Conservation (phyloP, 2,797 vertebrate species). For the Zenarchopterus dispar region DNA sequence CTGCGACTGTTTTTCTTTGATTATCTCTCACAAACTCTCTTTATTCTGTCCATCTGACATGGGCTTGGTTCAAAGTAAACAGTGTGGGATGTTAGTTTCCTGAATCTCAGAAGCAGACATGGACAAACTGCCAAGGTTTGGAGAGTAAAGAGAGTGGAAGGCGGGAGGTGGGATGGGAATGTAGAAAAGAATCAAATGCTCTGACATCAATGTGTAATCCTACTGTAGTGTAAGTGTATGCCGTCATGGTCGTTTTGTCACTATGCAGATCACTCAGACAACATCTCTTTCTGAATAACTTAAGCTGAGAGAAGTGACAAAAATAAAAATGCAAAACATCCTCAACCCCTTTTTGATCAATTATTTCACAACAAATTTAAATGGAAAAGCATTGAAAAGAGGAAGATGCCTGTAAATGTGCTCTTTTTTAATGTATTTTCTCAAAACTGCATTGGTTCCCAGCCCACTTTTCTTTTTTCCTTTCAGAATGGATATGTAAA, state of each 20-base stretch:
- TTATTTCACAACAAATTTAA: slow-evolving; percentile 5
- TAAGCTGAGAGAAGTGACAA: not conserved
- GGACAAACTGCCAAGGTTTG: slow-evolving; percentile 38
- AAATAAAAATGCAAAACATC: not conserved
- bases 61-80: slow-evolving; percentile 43
- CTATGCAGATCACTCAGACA: slow-evolving; percentile 1
- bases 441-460: slow-evolving; percentile 34
- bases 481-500: slow-evolving; percentile 43
- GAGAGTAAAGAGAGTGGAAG: slow-evolving; percentile 16
- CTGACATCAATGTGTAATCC: slow-evolving; percentile 42
- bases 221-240: not conserved
- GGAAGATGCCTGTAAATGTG: not conserved
- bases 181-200: slow-evolving; percentile 27
- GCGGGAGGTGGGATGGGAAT: slow-evolving; percentile 28
- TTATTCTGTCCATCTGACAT: slow-evolving; percentile 24
- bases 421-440: slow-evolving; percentile 18
- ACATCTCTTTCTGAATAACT: slow-evolving; percentile 6
- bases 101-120: slow-evolving; percentile 38
- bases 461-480: slow-evolving; percentile 26
- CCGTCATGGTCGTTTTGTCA: not conserved
- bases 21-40: slow-evolving; percentile 7
- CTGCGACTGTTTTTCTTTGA: slow-evolving; percentile 21
- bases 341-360: not conserved
- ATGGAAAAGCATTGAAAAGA: slow-evolving; percentile 13
- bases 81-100: slow-evolving; percentile 28